Base-by-base conservation (phyloP, 2,888 invertebrate species). In the Luffia ferchaultella region DNA sequence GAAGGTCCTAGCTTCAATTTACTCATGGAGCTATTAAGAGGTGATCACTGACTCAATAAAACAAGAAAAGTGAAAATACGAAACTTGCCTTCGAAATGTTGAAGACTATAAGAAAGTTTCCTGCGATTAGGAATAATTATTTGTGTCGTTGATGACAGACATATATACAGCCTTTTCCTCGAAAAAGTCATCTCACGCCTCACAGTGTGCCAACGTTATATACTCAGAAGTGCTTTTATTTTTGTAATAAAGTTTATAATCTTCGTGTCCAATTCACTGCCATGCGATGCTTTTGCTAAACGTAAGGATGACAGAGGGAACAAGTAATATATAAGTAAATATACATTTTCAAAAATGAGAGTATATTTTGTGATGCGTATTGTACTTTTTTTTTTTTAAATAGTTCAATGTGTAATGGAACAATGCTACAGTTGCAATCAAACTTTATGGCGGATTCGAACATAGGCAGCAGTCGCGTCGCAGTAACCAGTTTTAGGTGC, bases 1-100 rank as follows among this genome's bases (percentile, higher is more conserved):
- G 95, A 95, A 65, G 93, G 93, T 52, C 91, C 93, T 53, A 93
- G 93, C 68, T 97, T 97, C 86, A 97, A 97, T 76, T 87, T 98
- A 62, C 88, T 98, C 59, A 96, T 97, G 93, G 98, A 98, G 85
- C 87, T 98, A 53, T 85, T 98, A 56, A 88, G 96, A 65, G 97
- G 97, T 64, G 96, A 96, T 85, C 96, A 96, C 84, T 95, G 85
- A 89, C 65, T 1, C 3, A 12, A 18, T 18, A 45, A 9, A 18
- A 45, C 5, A 9, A 18, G 7, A 3, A 18, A 7, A 16, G 18
- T 18, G 18, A 18, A 45, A 16, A 30, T 12, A 7, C 12, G 12
- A 12, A 30, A 30, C 30, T 30, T 30, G 30, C 30, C 30, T 30
- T 30, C 30, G 30, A 30, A 30, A 18, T 18, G 16, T 45, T 18